Base-by-base conservation (phyloP, 1,140 invertebrate species). In the Eriocheir sinensis region DNA sequence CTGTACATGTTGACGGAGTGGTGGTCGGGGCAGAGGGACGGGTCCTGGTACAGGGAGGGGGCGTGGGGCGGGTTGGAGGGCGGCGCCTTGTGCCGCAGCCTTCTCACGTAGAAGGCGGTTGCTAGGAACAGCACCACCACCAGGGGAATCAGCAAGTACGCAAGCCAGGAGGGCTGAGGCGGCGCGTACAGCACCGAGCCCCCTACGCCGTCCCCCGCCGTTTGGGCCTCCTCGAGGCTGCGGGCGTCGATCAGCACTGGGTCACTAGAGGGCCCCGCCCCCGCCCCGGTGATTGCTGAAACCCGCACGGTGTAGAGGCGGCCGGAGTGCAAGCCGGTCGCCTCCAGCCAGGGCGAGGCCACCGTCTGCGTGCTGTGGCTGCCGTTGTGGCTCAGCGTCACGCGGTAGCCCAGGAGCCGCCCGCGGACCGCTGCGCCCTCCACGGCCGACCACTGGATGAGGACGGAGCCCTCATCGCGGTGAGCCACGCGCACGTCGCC, bases 1-100 rank as follows among this genome's bases (percentile, higher is more conserved):
- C 95, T 92, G 90, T 95, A 96, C 94, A 96, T 95, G 40, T 94
- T 95, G 36, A 95, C 90, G 60, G 94, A 94, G 90, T 94, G 94
- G 36, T 95, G 94, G 32, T 93, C 81, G 3, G 92, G 86, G 34
- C 92, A 95, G 12, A 92, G 60, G 48, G 94, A 95, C 41, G 93
- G 79, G 88, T 95, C 91, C 34, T 85, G 89, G 40, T 91, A 95
- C 48, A 86, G 92, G 9, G 92, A 83, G 17, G 93, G 89, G 38
- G 91, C 53, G 36, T 95, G 93, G 38, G 88, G 72, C 0, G 88
- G 89, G 60, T 93, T 93, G n/a, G 95, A 93, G 2, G 95, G 44
- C 2, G 94, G 79, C 15, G 92, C 83, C 44, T 95, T 95, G 3
- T 93, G 92, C 0, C 92, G 92, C 27, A 95, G 85, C n/a, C 94